Conservation (phyloP, 1,140 invertebrate species). For the Cryptotermes secundus region DNA sequence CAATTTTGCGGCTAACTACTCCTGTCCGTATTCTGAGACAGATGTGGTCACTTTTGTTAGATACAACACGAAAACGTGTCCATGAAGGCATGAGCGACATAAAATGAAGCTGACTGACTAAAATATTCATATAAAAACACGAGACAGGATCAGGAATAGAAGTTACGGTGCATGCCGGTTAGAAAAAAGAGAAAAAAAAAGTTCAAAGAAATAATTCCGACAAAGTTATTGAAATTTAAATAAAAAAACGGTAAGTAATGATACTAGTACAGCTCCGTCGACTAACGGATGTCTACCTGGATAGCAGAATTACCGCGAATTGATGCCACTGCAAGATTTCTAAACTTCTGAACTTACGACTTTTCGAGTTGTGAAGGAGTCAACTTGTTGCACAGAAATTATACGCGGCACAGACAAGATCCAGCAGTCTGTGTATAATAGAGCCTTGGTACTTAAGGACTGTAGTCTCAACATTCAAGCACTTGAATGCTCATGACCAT, state of each 20-base stretch:
- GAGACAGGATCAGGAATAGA: neutral
- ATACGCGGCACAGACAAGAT: no score
- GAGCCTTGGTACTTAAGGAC: no score
- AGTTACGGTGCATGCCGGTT: neutral
- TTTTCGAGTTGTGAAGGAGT: neutral
- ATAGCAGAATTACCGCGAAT: no score
- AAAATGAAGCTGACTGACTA: neutral
- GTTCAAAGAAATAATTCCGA: neutral
- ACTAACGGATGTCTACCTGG: neutral
- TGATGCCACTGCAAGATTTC: neutral
- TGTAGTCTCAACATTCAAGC: no score
- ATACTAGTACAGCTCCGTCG: neutral
- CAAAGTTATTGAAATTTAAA: neutral
- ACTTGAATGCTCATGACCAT: no score
- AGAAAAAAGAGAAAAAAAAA: neutral
- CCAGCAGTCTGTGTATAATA: no score
- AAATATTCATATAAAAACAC: neutral
- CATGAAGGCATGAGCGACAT: neutral
- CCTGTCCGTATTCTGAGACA: neutral
- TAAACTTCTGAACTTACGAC: neutral
- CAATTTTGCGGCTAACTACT: neutral
- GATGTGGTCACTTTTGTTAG: neutral
- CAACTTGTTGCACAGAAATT: neutral
- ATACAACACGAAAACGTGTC: neutral
- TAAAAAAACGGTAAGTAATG: neutral